Base-by-base conservation (phyloP, 2,888 invertebrate genomes). In the Synanthedon formicaeformis region DNA sequence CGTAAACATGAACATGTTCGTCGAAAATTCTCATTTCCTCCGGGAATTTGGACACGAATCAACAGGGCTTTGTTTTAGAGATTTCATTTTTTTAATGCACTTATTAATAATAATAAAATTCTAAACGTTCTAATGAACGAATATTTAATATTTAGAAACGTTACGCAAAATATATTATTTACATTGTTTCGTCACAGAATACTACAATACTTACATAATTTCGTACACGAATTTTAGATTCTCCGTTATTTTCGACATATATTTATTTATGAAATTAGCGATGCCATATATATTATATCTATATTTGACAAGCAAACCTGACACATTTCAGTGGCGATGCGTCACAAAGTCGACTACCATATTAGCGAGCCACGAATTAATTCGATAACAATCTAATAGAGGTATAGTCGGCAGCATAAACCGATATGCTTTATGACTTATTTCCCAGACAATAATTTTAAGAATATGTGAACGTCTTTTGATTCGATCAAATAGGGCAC, bases 1-100 rank as follows among this genome's bases (percentile, higher is more conserved):
- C 80, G 86, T 81, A 85, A 86, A 87, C 80, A 87, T 78, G 72
- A 67, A 78, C 79, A 70, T 71, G 77, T 80, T 81, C 78, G 75
- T 80, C 71, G 78, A 78, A 80, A 78, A 81, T 78, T 77, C 75
- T 78, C 75, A 79, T 81, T 84, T 83, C 81, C 79, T 80, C 71
- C 67, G 68, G 73, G 75, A 78, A 78, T 75, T 75, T 70, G 69
- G 72, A 75, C 71, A 71, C 63, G 67, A 52, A 51, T 41, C 50
- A 55, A 60, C 60, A 57, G 56, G 60, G 59, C 58, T 60, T 57
- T 58, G 58, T 58, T 63, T 60, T 62, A 55, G 57, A 41, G 52
- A 54, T 10, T 49, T 18, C 12, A 49, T 49, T 23, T 11, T 18
- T 49, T 45, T 6, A 45, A 45, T 14, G 45, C 10, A 34, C 34